These are phyloP conservation scores for Lophotriccus pileatus DNA, from an alignment of 2,797 vertebrate species.

Conservation along the genomic window DNA sequence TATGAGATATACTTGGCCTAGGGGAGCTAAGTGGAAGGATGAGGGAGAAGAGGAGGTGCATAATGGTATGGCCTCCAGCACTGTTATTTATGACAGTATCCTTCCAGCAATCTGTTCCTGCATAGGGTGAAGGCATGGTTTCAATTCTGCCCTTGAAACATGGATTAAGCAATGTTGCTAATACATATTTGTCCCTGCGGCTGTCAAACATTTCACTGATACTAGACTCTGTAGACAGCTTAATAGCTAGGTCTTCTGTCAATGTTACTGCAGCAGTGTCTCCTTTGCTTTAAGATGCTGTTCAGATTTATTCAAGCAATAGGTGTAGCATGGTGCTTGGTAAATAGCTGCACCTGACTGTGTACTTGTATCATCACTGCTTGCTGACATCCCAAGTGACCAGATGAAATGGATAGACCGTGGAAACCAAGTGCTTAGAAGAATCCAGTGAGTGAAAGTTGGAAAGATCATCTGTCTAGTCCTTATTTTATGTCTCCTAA, in stretches of 20 bases:
- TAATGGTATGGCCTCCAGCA: slow-evolving; percentile 62
- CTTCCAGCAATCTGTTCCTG: slow-evolving; percentile 65
- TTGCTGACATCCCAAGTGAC: slow-evolving; percentile 56
- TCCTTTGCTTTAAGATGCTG: slow-evolving; percentile 71
- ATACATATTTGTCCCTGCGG: slow-evolving; percentile 74
- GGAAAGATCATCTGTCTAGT: not conserved
- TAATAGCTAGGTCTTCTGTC: slow-evolving; percentile 78
- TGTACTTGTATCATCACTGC: slow-evolving; percentile 42
- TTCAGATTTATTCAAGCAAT: slow-evolving; percentile 74
- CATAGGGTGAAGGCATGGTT: slow-evolving; percentile 67
- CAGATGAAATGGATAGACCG: slow-evolving; percentile 27
- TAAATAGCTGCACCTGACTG: slow-evolving; percentile 71
- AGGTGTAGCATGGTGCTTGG: slow-evolving; percentile 68
- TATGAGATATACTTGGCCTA: slow-evolving; percentile 64
- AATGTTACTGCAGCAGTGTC: slow-evolving; percentile 70
- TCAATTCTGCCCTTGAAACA: slow-evolving; percentile 78
- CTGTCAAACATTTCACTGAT: slow-evolving; percentile 79
- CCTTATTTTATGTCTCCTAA: slow-evolving; percentile 12
- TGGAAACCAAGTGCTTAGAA: not conserved
- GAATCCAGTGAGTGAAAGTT: not conserved
- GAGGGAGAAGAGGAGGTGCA: slow-evolving; percentile 57
- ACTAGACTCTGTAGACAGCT: slow-evolving; percentile 77
- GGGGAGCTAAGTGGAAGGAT: slow-evolving; percentile 55
- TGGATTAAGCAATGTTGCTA: slow-evolving; percentile 77
- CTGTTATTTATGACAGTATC: slow-evolving; percentile 71